Percentiles rank a stretch among this genome's conserved stretches.
phyloP scores from a whole-genome alignment of 2,888 invertebrate species.

The Kryphioiulus occultus region DNA sequence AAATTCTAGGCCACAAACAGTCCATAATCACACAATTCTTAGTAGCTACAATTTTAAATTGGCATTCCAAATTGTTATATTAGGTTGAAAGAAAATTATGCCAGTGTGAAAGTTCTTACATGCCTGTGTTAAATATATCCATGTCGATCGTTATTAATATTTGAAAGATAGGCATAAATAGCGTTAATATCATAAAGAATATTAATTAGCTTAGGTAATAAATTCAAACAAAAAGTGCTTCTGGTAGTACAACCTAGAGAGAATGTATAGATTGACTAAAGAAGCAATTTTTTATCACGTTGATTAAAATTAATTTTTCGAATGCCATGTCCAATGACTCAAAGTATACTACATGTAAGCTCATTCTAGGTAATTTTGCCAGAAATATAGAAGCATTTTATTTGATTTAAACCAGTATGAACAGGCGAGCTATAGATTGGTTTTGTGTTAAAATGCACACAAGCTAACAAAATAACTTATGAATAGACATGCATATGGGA shows the following conservation, averaged over 20 bases:
- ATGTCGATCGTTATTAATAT: slow-evolving; percentile 4
- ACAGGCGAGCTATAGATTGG: not conserved
- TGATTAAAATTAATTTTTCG: not conserved
- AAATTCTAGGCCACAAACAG: no score
- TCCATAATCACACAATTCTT: no score
- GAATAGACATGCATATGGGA: slow-evolving; percentile 13
- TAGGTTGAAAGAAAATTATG: not conserved
- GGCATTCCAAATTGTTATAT: not conserved
- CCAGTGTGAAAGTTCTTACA: not conserved
- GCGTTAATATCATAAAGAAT: slow-evolving; percentile 21
- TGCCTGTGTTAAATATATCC: slow-evolving; percentile 10
- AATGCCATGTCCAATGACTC: not conserved
- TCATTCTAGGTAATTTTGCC: not conserved
- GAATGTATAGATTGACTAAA: not conserved
- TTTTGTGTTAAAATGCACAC: not conserved
- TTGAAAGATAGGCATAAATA: slow-evolving; percentile 1
- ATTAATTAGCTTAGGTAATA: not conserved
- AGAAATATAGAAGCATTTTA: not conserved
- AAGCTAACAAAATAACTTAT: not conserved
- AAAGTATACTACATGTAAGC: not conserved
- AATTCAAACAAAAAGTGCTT: slow-evolving; percentile 26
- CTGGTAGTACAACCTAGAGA: not conserved
- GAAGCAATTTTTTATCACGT: not conserved
- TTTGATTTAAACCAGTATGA: not conserved
- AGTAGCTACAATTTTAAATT: not conserved